phyloP scores from a whole-genome alignment of 1,140 invertebrate species.

The Liolophura sinensis region DNA sequence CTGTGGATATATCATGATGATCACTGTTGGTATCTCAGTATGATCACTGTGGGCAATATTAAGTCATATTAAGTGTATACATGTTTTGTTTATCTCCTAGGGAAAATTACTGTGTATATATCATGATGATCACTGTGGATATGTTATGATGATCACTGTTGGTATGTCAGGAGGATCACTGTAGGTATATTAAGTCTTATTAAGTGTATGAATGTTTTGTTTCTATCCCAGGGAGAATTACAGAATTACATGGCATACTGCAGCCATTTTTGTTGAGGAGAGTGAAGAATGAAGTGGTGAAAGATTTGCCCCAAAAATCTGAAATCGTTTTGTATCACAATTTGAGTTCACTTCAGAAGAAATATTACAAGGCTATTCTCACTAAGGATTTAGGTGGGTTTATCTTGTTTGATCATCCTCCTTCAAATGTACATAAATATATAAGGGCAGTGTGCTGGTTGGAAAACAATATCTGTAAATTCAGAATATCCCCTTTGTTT shows the following conservation, averaged over 20 bases:
- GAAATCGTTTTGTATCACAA: constrained; percentile 57
- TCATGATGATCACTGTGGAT: too few relatives aligned
- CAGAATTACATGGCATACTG: constrained; percentile 44
- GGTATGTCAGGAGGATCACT: background rate
- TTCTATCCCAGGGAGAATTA: constrained; percentile 28
- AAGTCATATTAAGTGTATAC: too few relatives aligned
- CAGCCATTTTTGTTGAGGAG: constrained; percentile 52
- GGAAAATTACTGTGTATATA: too few relatives aligned
- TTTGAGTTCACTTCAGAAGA: constrained; percentile 53
- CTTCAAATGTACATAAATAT: background rate
- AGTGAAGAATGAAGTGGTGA: constrained; percentile 49
- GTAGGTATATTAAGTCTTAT: background rate
- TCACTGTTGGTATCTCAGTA: too few relatives aligned
- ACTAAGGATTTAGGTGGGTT: constrained; percentile 51
- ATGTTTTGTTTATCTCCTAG: too few relatives aligned
- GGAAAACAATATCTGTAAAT: constrained; percentile 1
- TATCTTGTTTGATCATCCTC: background rate
- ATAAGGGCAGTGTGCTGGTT: background rate
- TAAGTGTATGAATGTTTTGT: background rate
- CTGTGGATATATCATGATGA: too few relatives aligned
- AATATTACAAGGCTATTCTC: constrained; percentile 57
- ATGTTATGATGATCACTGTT: background rate
- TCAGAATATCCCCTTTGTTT: too few relatives aligned
- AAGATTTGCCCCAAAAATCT: constrained; percentile 51
- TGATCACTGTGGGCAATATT: too few relatives aligned